phyloP scores from a whole-genome alignment of 2,113 vertebrate genomes.

The Ammodytes marinus region DNA sequence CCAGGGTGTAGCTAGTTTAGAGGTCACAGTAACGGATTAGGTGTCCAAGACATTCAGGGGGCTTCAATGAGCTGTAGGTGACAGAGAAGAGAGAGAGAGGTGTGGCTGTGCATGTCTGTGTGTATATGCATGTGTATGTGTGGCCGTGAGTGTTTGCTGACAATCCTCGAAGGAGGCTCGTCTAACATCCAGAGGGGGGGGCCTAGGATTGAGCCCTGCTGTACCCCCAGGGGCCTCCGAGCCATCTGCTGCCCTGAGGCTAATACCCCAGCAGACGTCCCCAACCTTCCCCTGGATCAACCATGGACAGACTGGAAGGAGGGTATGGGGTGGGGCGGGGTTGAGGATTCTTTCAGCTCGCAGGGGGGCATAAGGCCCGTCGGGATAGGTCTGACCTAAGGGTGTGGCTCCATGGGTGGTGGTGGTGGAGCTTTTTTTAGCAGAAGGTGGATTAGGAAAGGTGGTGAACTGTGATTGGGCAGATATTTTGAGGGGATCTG shows the following conservation, averaged over 20 bases:
- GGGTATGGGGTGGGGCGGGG: slow-evolving; percentile 32
- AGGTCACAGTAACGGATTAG: slow-evolving; percentile 75
- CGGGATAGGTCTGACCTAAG: slow-evolving; percentile 42
- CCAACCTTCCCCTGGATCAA: slow-evolving; percentile 63
- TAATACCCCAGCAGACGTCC: slow-evolving; percentile 81
- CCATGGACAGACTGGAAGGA: slow-evolving; percentile 38
- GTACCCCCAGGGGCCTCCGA: slow-evolving; percentile 65
- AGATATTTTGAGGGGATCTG: slow-evolving; percentile 35
- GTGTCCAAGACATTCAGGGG: slow-evolving; percentile 67
- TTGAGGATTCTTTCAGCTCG: slow-evolving; percentile 56
- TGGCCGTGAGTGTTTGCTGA: slow-evolving; percentile 30
- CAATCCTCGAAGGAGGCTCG: slow-evolving; percentile 75
- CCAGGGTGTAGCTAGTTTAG: slow-evolving; percentile 58
- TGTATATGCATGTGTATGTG: slow-evolving; percentile 28
- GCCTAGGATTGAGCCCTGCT: slow-evolving; percentile 60
- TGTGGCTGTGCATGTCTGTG: slow-evolving; percentile 53
- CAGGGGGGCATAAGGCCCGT: slow-evolving; percentile 40
- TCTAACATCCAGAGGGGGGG: slow-evolving; percentile 70
- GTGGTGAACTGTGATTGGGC: slow-evolving; percentile 42
- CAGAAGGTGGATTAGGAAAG: slow-evolving; percentile 65
- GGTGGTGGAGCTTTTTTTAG: slow-evolving; percentile 54
- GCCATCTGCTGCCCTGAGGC: slow-evolving; percentile 80
- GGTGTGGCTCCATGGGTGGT: slow-evolving; percentile 55
- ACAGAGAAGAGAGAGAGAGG: slow-evolving; percentile 59
- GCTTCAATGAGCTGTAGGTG: slow-evolving; percentile 59